Evolutionary conservation across 2,888 invertebrate genomes (phyloP).

Genomic region (Sylvicola cinctus): DNA sequence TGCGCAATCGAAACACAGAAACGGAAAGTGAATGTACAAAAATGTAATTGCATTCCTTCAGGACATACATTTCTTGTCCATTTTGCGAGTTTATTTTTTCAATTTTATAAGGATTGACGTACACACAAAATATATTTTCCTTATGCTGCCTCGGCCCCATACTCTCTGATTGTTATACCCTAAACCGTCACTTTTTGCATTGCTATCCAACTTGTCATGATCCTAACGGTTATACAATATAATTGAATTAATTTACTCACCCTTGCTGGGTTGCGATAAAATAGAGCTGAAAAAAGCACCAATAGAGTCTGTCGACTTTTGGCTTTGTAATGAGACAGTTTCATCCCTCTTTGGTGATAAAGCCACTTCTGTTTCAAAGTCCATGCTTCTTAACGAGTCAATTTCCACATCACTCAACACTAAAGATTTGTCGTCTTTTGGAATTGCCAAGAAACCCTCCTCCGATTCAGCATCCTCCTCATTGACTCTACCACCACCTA

Average conservation of each 20-base stretch:
- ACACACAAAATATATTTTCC: too few species aligned
- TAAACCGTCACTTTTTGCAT: too few species aligned
- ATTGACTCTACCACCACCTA: constrained; percentile 2
- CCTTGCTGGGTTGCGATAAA: constrained; percentile 22
- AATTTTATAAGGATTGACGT: too few species aligned
- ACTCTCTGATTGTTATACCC: too few species aligned
- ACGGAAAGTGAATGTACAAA: too few species aligned
- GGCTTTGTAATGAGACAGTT: constrained; percentile 6
- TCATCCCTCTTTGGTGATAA: constrained; percentile 8
- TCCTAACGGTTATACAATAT: too few species aligned
- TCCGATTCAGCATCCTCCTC: constrained; percentile 7
- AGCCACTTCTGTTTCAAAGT: constrained; percentile 26
- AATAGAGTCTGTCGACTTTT: constrained; percentile 16
- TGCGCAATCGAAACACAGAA: too few species aligned
- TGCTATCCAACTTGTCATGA: too few species aligned
- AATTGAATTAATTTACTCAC: constrained; percentile 11
- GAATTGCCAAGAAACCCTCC: constrained; percentile 7
- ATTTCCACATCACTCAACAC: constrained; percentile 25
- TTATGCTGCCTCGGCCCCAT: too few species aligned
- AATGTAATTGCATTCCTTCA: too few species aligned
- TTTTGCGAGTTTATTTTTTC: too few species aligned
- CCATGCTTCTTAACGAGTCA: constrained; percentile 27
- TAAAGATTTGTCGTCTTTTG: constrained; percentile 21
- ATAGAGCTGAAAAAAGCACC: constrained; percentile 24
- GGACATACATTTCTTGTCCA: too few species aligned